Conservation (phyloP, 2,113 vertebrate species). For the Callorhinus ursinus region DNA sequence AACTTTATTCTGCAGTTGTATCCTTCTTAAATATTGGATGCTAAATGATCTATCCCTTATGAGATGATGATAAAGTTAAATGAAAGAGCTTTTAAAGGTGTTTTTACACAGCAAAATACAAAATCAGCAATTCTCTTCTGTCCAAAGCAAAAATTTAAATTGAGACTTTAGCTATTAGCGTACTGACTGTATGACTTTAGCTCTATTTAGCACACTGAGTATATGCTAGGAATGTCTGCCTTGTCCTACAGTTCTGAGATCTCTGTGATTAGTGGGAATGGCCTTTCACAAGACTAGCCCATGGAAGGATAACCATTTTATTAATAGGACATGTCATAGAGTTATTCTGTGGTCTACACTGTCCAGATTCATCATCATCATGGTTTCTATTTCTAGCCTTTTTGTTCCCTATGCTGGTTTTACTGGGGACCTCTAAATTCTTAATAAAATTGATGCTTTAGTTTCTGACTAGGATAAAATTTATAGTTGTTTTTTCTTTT, state of each 20-base stretch:
- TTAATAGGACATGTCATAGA: neutral
- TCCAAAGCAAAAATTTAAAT: neutral
- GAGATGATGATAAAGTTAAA: neutral
- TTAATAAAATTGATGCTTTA: neutral
- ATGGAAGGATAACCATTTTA: neutral
- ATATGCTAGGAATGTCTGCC: neutral
- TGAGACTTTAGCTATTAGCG: neutral
- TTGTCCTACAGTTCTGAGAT: neutral
- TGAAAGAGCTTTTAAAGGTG: neutral
- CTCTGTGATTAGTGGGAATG: neutral
- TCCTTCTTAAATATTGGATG: neutral
- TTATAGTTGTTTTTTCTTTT: neutral
- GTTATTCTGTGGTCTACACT: neutral
- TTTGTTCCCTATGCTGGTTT: neutral
- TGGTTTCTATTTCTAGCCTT: neutral
- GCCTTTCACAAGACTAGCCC: neutral
- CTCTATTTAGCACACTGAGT: neutral
- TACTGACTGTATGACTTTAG: neutral
- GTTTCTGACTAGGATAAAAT: neutral
- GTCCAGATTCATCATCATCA: neutral
- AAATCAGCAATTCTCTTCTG: neutral
- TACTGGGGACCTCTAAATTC: neutral
- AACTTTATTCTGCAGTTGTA: neutral
- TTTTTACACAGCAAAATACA: neutral
- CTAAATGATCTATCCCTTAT: neutral